Evolutionary conservation across 2,797 vertebrate genomes (phyloP), one percentile per base, ranked within the genome.

Genomic region (Heteromormyrus szaboi): DNA sequence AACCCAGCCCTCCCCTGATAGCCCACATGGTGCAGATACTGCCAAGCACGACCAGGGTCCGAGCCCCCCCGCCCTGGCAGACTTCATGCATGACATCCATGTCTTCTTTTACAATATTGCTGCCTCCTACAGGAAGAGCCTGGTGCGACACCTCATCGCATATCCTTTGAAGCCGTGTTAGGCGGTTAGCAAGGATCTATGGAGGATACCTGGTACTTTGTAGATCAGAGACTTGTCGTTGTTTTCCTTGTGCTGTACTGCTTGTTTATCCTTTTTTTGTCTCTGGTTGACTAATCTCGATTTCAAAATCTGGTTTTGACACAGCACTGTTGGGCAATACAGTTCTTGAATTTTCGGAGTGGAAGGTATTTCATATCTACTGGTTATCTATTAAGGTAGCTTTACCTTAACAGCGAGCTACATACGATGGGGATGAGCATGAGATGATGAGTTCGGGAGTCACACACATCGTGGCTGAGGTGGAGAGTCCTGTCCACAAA

Each of bases 71-170:
- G 79, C 41, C 25, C 93, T 96, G 48, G 93, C 94, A 5, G 88
- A 91, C 81, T 97, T 97, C 91, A 96, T 97, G 96, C 91, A 44
- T 5, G 96, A 95, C 50, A 95, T 96, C 81, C 85, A 9, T 14
- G 95, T 96, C 48, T 96, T 95, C 90, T 97, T 97, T 93, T 96
- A 95, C 94, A 96, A 96, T 91, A 89, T 97, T 83, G 87, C 92
- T 41, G 94, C 93, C 2, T 92, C 95, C 0, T 95, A 96, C 85
- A 94, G 93, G 92, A 96, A 96, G 93, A 93, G 88, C 25, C 94
- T 97, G 56, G 88, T 92, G 0, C 96, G 95, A n/a, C 94, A 96
- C 91, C 95, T 97, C 8, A 83, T 96, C 92, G 93, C 96, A 96
- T 97, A 97, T 96, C 96, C 95, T 97, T 93, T 89, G 5, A 17